Conservation (phyloP, 2,113 vertebrate genomes). For the Boulengeromyrus knoepffleri region DNA sequence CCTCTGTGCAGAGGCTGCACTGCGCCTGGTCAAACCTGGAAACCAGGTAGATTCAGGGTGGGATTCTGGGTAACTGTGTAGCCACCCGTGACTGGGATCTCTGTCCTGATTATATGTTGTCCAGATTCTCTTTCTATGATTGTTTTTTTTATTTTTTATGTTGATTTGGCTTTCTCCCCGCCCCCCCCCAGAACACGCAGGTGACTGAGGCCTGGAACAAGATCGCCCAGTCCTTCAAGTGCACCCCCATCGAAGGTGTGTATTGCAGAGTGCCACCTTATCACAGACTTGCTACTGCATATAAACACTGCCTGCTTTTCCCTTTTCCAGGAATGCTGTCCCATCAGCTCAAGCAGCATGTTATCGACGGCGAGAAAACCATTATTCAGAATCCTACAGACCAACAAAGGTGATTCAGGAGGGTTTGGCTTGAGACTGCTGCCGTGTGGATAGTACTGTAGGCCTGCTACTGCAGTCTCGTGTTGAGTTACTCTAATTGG, state of each 20-base stretch:
- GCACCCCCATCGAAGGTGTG: conserved; percentile 88
- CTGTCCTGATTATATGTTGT: neutral
- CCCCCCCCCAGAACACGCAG: conserved; percentile 75
- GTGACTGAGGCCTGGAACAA: conserved; percentile 98
- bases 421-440: neutral
- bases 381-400: conserved; percentile 96
- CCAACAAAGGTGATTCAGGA: conserved; percentile 78
- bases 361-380: conserved; percentile 95
- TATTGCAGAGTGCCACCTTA: neutral
- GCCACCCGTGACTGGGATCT: neutral
- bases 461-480: neutral
- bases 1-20: conserved; percentile 88
- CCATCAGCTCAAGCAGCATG: conserved; percentile 91
- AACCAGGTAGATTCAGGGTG: conserved; percentile 71
- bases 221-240: conserved; percentile 96
- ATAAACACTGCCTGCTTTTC: neutral
- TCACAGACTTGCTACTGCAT: neutral
- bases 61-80: neutral
- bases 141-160: neutral
- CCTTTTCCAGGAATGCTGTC: conserved; percentile 80
- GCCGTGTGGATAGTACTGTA: neutral
- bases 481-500: conserved; percentile 4
- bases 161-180: neutral
- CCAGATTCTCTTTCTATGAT: neutral
- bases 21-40: conserved; percentile 94